Percentiles rank a stretch among this genome's conserved stretches.
phyloP scores from a whole-genome alignment of 2,113 vertebrate genomes.

The Cinclus mexicanus region DNA sequence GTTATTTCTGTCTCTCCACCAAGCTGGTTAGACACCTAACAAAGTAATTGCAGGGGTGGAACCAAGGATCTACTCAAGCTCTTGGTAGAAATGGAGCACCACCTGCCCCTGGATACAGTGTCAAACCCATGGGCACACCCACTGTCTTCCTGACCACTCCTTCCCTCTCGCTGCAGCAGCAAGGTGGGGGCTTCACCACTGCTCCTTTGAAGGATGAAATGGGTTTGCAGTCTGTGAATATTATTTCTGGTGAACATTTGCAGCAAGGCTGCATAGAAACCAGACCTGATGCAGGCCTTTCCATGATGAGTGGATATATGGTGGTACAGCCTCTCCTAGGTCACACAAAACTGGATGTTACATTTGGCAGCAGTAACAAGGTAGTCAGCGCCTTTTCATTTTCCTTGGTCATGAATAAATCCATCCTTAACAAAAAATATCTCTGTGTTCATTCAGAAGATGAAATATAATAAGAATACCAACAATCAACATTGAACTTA shows the following conservation, averaged over 20 bases:
- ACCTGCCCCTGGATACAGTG: neutral
- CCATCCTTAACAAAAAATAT: neutral
- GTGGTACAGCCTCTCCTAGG: neutral
- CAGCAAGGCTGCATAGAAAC: neutral
- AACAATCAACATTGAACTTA: neutral
- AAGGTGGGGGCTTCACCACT: neutral
- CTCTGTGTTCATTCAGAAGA: neutral
- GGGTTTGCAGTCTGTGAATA: neutral
- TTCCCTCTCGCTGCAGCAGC: neutral
- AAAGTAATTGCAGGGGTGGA: neutral
- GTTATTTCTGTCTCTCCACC: neutral
- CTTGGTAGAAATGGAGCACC: neutral
- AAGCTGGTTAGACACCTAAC: neutral
- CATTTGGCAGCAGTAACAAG: neutral
- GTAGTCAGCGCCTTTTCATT: neutral
- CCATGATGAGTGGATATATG: neutral
- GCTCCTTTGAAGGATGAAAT: neutral
- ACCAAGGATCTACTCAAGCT: neutral
- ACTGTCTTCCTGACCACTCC: neutral
- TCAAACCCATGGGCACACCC: neutral
- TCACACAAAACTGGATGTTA: neutral
- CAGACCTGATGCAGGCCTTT: neutral
- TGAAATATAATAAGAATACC: neutral
- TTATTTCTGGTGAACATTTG: neutral
- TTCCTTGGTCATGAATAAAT: neutral